A percentile compares a stretch with the other conserved stretches of the same genome.
Conservation (phyloP, 2,797 vertebrate species). For the Ctenopoma kingsleyae region DNA sequence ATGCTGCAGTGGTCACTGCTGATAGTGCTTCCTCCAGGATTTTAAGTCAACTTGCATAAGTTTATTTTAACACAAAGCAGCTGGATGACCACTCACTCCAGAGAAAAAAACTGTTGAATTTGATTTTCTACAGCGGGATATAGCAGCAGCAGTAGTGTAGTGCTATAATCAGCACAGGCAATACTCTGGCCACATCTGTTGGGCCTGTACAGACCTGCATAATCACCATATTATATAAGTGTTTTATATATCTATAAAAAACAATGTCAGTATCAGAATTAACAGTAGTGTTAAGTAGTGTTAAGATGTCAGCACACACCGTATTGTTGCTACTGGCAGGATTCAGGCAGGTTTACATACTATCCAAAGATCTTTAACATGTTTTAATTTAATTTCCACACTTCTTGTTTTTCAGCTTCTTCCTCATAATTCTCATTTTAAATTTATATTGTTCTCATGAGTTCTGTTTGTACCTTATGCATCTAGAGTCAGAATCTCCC, state of each 20-base stretch:
- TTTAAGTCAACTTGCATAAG: conserved; percentile 29
- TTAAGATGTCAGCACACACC: not conserved
- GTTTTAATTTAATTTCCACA: not conserved
- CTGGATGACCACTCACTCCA: conserved; percentile 44
- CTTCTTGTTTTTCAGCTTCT: conserved; percentile 8
- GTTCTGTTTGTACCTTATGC: conserved; percentile 10
- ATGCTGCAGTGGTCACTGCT: conserved; percentile 10
- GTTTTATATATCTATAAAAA: conserved; percentile 46
- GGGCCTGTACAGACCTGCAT: conserved; percentile 33
- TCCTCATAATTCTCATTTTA: not conserved
- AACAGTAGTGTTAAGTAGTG: conserved; percentile 13
- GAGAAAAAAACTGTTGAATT: conserved; percentile 25
- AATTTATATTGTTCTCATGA: not conserved
- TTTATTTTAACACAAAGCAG: conserved; percentile 62
- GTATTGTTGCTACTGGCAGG: not conserved
- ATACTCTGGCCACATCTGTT: conserved; percentile 23
- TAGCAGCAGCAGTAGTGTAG: conserved; percentile 10
- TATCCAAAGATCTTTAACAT: conserved; percentile 1
- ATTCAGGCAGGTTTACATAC: not conserved
- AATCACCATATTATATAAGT: conserved; percentile 34
- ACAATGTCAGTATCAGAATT: conserved; percentile 32
- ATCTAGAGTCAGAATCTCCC: not conserved
- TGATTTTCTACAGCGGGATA: conserved; percentile 20
- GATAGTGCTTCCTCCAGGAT: conserved; percentile 4
- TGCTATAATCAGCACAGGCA: conserved; percentile 20